phyloP scores from a whole-genome alignment of 1,140 invertebrate genomes.

The Bicyclus anynana region DNA sequence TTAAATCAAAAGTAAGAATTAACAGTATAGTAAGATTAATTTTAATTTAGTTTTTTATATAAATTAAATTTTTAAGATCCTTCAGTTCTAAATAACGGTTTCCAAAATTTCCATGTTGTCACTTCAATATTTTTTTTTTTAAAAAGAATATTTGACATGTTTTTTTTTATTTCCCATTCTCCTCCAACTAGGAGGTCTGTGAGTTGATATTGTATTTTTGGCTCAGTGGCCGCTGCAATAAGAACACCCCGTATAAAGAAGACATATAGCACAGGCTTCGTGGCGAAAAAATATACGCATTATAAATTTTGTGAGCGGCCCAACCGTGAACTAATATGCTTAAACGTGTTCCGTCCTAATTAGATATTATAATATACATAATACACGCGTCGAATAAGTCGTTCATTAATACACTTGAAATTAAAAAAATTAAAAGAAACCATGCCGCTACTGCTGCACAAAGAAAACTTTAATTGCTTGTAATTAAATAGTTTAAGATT shows the following conservation, averaged over 20 bases:
- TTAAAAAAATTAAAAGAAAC: neutral
- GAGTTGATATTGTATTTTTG: too few relatives aligned
- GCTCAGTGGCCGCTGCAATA: neutral
- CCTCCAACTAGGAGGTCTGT: too few relatives aligned
- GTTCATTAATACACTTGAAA: slow-evolving; percentile 5
- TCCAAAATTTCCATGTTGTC: too few relatives aligned
- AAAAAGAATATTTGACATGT: too few relatives aligned
- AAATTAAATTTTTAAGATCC: too few relatives aligned
- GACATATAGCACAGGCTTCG: slow-evolving; percentile 20
- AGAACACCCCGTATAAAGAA: neutral
- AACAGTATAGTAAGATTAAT: too few relatives aligned
- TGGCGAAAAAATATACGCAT: slow-evolving; percentile 22
- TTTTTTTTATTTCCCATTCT: too few relatives aligned
- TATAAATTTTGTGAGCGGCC: slow-evolving; percentile 28
- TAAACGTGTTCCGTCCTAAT: slow-evolving; percentile 21
- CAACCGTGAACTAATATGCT: slow-evolving; percentile 23
- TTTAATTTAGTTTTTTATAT: too few relatives aligned
- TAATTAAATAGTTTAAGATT: neutral
- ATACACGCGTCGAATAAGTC: neutral
- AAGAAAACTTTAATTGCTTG: neutral
- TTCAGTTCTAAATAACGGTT: too few relatives aligned
- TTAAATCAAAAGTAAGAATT: too few relatives aligned
- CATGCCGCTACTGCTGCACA: neutral
- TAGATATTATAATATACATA: slow-evolving; percentile 27
- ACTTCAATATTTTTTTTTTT: too few relatives aligned